Conservation (phyloP, 64 coral and sea anemone genomes). For the Cladopsammia gracilis region DNA sequence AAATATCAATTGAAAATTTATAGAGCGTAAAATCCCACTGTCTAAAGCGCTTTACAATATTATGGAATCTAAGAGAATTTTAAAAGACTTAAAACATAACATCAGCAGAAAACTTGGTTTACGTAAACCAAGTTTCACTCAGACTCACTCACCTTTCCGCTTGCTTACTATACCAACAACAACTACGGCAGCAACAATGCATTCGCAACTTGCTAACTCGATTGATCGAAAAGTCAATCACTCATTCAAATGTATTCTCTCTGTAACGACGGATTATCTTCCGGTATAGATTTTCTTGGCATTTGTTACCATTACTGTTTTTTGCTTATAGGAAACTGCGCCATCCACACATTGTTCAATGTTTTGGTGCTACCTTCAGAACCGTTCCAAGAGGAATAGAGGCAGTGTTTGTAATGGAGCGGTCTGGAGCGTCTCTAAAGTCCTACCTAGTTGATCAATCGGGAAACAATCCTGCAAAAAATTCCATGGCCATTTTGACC, state of each 20-base stretch:
- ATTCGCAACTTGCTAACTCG: no score
- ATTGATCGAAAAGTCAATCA: no score
- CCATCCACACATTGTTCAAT: slow-evolving; percentile 6
- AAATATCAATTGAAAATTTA: no score
- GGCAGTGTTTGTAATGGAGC: background rate
- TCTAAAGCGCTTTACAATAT: background rate
- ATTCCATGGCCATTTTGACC: background rate
- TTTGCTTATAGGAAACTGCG: background rate
- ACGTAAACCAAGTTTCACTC: no score
- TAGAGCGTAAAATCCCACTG: background rate
- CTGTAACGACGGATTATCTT: background rate
- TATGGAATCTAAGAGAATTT: no score
- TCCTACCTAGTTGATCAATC: background rate
- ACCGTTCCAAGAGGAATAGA: background rate
- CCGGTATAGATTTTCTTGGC: background rate
- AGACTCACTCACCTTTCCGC: no score
- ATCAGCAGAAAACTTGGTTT: no score
- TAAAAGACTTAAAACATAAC: no score
- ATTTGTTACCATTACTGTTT: background rate
- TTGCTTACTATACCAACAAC: no score
- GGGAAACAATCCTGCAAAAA: background rate
- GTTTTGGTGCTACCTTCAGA: background rate
- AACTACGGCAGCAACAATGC: no score
- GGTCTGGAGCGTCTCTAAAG: background rate
- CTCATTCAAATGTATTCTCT: no score